These are phyloP conservation scores for Uloborus diversus DNA, from an alignment of 1,140 invertebrate genomes.

Conservation along the genomic window DNA sequence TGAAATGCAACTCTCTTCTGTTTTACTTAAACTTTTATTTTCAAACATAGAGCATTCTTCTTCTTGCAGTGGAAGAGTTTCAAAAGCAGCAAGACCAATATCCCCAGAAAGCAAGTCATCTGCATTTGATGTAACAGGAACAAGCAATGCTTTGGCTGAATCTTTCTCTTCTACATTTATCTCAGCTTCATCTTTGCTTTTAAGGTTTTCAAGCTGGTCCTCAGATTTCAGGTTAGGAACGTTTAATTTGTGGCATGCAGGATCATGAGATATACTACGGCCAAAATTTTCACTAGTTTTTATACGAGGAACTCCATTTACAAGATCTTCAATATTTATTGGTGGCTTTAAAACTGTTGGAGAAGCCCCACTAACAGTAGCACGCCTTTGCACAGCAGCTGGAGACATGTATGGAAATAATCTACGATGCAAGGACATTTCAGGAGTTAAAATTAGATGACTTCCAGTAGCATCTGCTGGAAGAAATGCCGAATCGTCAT, in stretches of 20 bases:
- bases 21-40: slow-evolving; percentile 41
- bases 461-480: slow-evolving; percentile 33
- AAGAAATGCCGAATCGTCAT: slow-evolving; percentile 62
- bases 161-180: background rate
- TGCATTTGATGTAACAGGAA: background rate
- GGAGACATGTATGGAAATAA: slow-evolving; percentile 3
- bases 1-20: slow-evolving; percentile 2
- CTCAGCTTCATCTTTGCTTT: background rate
- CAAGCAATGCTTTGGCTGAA: background rate
- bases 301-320: slow-evolving; percentile 34
- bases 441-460: slow-evolving; percentile 10
- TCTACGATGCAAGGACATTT: background rate
- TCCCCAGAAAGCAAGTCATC: background rate
- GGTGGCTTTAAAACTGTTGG: slow-evolving; percentile 74
- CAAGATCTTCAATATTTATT: slow-evolving; percentile 72
- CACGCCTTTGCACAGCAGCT: slow-evolving; percentile 73
- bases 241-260: slow-evolving; percentile 2
- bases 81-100: background rate
- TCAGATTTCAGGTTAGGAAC: background rate
- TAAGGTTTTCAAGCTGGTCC: background rate
- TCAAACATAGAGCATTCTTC: slow-evolving; percentile 42
- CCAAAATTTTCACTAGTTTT: slow-evolving; percentile 31
- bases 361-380: slow-evolving; percentile 86
- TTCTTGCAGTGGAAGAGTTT: slow-evolving; percentile 25
- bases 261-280: slow-evolving; percentile 55